Conservation (phyloP, 1,140 invertebrate genomes). For the Melitaea cinxia region DNA sequence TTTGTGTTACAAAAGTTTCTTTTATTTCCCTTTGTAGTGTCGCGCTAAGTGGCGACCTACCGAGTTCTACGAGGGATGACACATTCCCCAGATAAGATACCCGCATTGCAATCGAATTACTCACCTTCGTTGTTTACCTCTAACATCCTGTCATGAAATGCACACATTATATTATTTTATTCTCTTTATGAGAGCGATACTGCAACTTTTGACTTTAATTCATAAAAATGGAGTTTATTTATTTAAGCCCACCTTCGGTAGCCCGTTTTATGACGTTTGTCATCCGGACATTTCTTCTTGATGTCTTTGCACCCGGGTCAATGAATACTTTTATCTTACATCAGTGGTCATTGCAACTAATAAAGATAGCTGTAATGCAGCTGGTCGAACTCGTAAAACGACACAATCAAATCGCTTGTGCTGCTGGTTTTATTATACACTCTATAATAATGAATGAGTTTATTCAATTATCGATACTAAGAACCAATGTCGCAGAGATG, state of each 20-base stretch:
- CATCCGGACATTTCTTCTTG: slow-evolving; percentile 24
- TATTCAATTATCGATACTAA: slow-evolving; percentile 78
- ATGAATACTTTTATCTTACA: slow-evolving; percentile 58
- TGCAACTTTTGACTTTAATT: slow-evolving; percentile 10
- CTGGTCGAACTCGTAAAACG: slow-evolving; percentile 72
- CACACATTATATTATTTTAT: slow-evolving; percentile 1
- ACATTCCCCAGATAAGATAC: slow-evolving; percentile 76
- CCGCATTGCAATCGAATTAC: slow-evolving; percentile 64
- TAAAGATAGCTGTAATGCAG: slow-evolving; percentile 77
- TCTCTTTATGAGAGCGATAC: not conserved
- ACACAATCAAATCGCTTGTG: slow-evolving; percentile 70
- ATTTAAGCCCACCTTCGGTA: slow-evolving; percentile 7
- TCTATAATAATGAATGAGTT: slow-evolving; percentile 76
- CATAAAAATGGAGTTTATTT: not conserved
- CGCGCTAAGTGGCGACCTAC: slow-evolving; percentile 67
- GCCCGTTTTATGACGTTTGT: slow-evolving; percentile 20
- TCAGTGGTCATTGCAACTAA: slow-evolving; percentile 70
- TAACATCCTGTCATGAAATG: slow-evolving; percentile 28
- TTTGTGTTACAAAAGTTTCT: slow-evolving; percentile 62
- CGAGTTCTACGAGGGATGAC: slow-evolving; percentile 56
- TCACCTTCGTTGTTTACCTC: slow-evolving; percentile 44
- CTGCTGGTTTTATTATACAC: slow-evolving; percentile 67
- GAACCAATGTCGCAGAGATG: slow-evolving; percentile 66
- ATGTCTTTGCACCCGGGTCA: slow-evolving; percentile 51
- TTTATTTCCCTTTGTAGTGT: slow-evolving; percentile 51